Evolutionary conservation across 1,140 invertebrate species (phyloP).

Genomic region (Asobara japonica): DNA sequence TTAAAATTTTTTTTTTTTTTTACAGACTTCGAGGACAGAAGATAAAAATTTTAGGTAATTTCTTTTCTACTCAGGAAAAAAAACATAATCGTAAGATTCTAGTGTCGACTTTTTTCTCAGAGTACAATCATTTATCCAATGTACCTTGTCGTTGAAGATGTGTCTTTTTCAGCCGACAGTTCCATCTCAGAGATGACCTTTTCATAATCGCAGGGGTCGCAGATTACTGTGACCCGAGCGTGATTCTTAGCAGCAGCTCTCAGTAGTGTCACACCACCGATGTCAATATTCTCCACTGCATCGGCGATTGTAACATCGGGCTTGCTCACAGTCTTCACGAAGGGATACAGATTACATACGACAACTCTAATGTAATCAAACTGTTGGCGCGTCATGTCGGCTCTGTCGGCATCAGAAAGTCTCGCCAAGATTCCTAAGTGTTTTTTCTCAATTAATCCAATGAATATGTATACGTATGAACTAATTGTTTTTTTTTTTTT

Average conservation of each 20-base stretch:
- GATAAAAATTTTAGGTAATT: too few species aligned
- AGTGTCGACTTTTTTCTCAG: too few species aligned
- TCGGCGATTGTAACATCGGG: constrained; percentile 83
- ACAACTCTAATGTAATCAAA: constrained; percentile 83
- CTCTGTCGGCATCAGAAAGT: constrained; percentile 79
- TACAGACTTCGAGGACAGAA: too few species aligned
- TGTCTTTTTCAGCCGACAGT: constrained; percentile 71
- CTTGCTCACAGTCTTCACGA: constrained; percentile 88
- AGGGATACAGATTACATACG: constrained; percentile 97
- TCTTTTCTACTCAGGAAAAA: too few species aligned
- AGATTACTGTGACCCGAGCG: constrained; percentile 92
- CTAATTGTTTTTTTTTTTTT: too few species aligned
- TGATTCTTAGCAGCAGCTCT: constrained; percentile 98
- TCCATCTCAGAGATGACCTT: constrained; percentile 79
- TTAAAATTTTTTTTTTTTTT: too few species aligned
- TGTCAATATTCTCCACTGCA: constrained; percentile 98
- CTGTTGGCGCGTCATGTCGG: constrained; percentile 82
- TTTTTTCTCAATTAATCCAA: constrained; percentile 17
- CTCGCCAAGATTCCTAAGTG: constrained; percentile 74
- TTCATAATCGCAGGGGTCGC: constrained; percentile 92
- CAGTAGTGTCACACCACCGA: constrained; percentile 94
- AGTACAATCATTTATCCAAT: too few species aligned
- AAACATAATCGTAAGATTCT: too few species aligned
- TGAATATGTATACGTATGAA: too few species aligned
- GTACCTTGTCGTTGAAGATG: constrained; percentile 79